These are phyloP conservation scores for Galemys pyrenaicus DNA, from an alignment of 2,113 vertebrate species.

Conservation along the genomic window DNA sequence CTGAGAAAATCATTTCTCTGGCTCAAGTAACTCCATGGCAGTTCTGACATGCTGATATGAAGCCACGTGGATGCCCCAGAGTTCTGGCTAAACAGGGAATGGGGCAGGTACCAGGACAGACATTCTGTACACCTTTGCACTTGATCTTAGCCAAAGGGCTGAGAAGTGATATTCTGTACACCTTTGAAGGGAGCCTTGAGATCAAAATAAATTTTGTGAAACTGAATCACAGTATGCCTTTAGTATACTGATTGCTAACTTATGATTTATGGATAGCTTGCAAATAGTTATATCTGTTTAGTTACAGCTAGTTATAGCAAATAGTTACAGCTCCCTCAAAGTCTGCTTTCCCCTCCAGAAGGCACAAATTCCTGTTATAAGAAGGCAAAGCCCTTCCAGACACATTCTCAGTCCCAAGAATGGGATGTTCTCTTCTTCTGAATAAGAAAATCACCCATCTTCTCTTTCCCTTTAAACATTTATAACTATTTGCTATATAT, in stretches of 20 bases:
- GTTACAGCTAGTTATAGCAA: too few species aligned
- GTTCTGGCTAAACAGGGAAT: neutral
- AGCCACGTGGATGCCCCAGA: neutral
- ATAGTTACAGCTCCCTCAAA: neutral
- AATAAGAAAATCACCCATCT: neutral
- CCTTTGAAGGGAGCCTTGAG: neutral
- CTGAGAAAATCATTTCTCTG: neutral
- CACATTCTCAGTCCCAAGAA: neutral
- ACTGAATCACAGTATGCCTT: neutral
- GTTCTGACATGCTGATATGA: neutral
- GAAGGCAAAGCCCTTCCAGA: neutral
- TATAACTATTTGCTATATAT: too few species aligned
- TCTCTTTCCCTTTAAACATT: neutral
- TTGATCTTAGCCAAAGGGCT: too few species aligned
- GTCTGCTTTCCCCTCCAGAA: neutral
- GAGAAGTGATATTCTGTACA: too few species aligned
- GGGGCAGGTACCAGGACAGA: neutral
- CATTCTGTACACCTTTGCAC: neutral
- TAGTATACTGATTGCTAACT: constrained; percentile 6
- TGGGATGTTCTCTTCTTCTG: neutral
- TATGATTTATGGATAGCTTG: neutral
- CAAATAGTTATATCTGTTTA: neutral
- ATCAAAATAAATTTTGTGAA: constrained; percentile 2
- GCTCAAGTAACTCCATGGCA: neutral
- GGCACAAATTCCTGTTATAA: neutral